These are phyloP conservation scores for Larimichthys polyactis DNA, from an alignment of 2,113 vertebrate species.

Conservation along the genomic window DNA sequence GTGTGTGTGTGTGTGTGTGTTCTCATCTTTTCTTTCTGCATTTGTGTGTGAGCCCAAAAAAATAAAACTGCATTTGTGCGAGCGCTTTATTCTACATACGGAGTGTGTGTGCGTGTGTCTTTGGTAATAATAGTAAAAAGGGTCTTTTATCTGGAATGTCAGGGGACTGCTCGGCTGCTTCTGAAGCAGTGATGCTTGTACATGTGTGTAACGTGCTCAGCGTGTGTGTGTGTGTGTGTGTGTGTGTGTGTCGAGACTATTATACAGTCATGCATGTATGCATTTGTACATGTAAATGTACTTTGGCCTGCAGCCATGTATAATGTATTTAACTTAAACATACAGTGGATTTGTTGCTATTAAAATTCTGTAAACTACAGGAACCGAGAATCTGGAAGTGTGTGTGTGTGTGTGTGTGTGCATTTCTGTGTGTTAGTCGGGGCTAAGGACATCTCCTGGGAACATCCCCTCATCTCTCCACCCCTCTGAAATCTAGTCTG, in stretches of 20 bases:
- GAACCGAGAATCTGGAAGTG: neutral
- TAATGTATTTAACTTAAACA: slow-evolving; percentile 39
- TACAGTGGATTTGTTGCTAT: slow-evolving; percentile 4
- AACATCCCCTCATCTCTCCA: slow-evolving; percentile 2
- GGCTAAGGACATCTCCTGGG: slow-evolving; percentile 36
- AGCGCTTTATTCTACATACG: neutral
- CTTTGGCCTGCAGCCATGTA: slow-evolving; percentile 50
- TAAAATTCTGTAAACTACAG: neutral
- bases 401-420: neutral
- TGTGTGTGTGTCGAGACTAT: neutral
- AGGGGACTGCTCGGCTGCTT: slow-evolving; percentile 27
- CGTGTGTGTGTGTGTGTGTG: neutral
- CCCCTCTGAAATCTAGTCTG: neutral
- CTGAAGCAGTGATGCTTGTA: neutral
- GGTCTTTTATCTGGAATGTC: slow-evolving; percentile 48
- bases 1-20: neutral
- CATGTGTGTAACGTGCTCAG: neutral
- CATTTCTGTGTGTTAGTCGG: neutral
- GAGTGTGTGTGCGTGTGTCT: slow-evolving; percentile 1
- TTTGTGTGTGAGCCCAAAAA: neutral
- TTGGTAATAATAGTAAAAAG: slow-evolving; percentile 34
- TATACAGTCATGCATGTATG: slow-evolving; percentile 44
- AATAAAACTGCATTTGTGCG: neutral
- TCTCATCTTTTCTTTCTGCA: slow-evolving; percentile 7
- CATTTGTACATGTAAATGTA: slow-evolving; percentile 54